These are phyloP conservation scores for Porites divaricata DNA, from an alignment of 92 coral and sea anemone genomes.

Conservation along the genomic window DNA sequence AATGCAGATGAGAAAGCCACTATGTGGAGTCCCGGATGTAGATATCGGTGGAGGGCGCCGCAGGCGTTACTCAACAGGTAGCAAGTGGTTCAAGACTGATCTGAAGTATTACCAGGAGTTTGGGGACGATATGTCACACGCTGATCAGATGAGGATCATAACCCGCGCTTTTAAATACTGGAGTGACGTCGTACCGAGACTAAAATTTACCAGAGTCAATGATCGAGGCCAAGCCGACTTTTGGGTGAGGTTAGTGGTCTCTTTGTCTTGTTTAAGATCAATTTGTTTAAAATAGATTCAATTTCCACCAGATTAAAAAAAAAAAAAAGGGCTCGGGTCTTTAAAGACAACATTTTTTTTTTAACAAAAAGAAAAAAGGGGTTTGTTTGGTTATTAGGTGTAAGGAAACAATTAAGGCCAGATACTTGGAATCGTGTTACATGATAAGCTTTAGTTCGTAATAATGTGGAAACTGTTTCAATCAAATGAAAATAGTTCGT, in stretches of 20 bases:
- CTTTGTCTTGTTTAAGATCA: neutral
- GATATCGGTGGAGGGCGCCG: neutral
- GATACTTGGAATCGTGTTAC: too few relatives aligned
- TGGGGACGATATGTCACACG: conserved; percentile 45
- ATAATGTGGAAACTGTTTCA: too few relatives aligned
- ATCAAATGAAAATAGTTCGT: too few relatives aligned
- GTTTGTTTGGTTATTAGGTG: too few relatives aligned
- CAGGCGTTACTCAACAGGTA: conserved; percentile 4
- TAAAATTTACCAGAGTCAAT: conserved; percentile 46
- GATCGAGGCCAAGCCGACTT: conserved; percentile 49
- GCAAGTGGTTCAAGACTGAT: conserved; percentile 53
- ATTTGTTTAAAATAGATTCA: neutral
- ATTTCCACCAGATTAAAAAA: too few relatives aligned
- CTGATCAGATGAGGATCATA: conserved; percentile 29
- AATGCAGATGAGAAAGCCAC: conserved; percentile 66
- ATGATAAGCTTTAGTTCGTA: too few relatives aligned
- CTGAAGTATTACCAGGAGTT: conserved; percentile 53
- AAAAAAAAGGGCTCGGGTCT: too few relatives aligned
- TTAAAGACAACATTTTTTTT: too few relatives aligned
- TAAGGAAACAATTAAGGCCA: too few relatives aligned
- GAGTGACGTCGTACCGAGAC: conserved; percentile 59
- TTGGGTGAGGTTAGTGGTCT: conserved; percentile 42
- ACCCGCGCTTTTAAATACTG: conserved; percentile 59
- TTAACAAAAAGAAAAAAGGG: too few relatives aligned
- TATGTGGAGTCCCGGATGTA: conserved; percentile 65